Evolutionary conservation across 2,797 vertebrate genomes (phyloP), one percentile per base, ranked within the genome.

Genomic region (Scyliorhinus canicula): DNA sequence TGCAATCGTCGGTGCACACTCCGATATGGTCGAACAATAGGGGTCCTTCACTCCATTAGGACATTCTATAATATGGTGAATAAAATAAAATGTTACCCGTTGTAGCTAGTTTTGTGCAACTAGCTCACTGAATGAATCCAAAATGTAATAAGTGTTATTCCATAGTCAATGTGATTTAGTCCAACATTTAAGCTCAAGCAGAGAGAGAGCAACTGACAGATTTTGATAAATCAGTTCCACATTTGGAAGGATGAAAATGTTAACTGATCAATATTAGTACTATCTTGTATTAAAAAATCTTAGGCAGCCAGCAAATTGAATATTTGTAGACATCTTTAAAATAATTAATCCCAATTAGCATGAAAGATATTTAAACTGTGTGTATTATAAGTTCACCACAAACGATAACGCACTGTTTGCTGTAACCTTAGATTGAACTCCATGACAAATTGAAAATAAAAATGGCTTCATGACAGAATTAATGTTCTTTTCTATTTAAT

Each of bases 31-130:
- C 65, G 93, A 94, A 52, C 65, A 94, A 47, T 94, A 52, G 47
- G 47, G 67, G 44, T 94, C 93, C 93, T 93, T 94, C 93, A 94
- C 67, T 94, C 93, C 93, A 94, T 52, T 94, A 55, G 47, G 47
- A 69, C 16, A 94, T 94, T 94, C 93, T 94, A 94, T 74, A 94
- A 94, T 94, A 94, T 94, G 93, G 93, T 74, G 67, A 71, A 94
- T 94, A 94, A 94, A 94, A 94, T 94, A 94, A 94, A 50, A 94
- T 55, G 93, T 94, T 94, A 94, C 93, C 67, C 31, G 93, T 50
- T 94, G 65, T 94, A 74, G 65, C 93, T 74, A 71, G 65, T 74
- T 94, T 35, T 94, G 67, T 52, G 67, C 50, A 94, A 94, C 44
- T 94, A 94, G 93, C 93, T 94, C 31, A 71, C 28, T 94, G 93